Evolutionary conservation across 2,113 vertebrate genomes (phyloP).

Genomic region (Nestor notabilis): DNA sequence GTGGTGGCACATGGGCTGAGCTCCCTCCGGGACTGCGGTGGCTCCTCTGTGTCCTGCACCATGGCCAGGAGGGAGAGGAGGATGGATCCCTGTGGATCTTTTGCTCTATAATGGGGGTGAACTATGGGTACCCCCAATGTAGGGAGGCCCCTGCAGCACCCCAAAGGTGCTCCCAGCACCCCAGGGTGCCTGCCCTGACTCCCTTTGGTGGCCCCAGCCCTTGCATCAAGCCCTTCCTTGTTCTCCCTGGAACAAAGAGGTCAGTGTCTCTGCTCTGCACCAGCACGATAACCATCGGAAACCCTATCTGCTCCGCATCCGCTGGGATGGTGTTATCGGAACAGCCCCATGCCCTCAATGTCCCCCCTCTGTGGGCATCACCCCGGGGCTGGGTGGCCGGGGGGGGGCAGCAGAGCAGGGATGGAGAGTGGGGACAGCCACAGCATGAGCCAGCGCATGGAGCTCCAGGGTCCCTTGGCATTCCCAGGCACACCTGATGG

Average conservation of each 20-base stretch:
- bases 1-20: not conserved
- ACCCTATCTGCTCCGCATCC: constrained; percentile 69
- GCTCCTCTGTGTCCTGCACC: rapidly evolving
- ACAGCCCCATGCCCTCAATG: not conserved
- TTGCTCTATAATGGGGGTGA: rapidly evolving
- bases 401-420: not conserved
- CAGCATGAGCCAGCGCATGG: rapidly evolving
- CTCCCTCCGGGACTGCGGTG: rapidly evolving
- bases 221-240: constrained; percentile 35
- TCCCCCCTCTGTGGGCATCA: not conserved
- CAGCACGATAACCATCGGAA: constrained; percentile 74
- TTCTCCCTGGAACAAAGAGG: constrained; percentile 77
- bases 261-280: constrained; percentile 54
- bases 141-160: not conserved
- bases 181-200: not conserved
- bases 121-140: rapidly evolving
- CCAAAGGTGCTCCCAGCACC: not conserved
- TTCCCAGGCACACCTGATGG: rapidly evolving
- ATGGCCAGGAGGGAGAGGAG: not conserved
- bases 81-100: not conserved
- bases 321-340: constrained; percentile 1
- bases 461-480: rapidly evolving
- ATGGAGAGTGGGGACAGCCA: rapidly evolving
- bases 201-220: not conserved
- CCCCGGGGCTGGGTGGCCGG: rapidly evolving